Conservation (phyloP, 2,888 invertebrate genomes). For the Fissipunctia ypsillon region DNA sequence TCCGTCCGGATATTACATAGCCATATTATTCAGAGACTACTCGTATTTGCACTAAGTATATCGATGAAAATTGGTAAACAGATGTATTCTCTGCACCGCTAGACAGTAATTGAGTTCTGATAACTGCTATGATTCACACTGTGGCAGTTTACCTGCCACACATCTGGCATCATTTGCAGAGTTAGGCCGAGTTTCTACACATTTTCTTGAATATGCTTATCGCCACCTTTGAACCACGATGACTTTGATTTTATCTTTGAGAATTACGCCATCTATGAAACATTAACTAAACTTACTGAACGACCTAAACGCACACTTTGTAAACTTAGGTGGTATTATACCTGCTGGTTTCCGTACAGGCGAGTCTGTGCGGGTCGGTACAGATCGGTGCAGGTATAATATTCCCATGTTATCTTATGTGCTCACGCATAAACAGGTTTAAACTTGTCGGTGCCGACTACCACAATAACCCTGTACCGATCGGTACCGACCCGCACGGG, state of each 20-base stretch:
- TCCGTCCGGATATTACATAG: too few relatives aligned
- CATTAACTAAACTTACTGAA: not conserved
- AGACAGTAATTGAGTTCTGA: not conserved
- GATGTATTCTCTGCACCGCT: not conserved
- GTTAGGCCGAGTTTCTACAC: not conserved
- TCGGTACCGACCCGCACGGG: too few relatives aligned
- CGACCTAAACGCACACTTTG: too few relatives aligned
- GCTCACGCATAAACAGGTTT: too few relatives aligned
- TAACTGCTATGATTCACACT: not conserved
- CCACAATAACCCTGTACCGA: too few relatives aligned
- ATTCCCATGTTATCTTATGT: too few relatives aligned
- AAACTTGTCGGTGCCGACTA: too few relatives aligned
- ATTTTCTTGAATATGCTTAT: not conserved
- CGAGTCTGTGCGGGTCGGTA: too few relatives aligned
- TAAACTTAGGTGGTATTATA: too few relatives aligned
- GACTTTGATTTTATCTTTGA: not conserved
- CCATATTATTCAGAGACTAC: not conserved
- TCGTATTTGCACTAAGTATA: not conserved
- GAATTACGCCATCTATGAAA: constrained; percentile 16
- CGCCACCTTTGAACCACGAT: not conserved
- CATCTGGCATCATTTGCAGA: too few relatives aligned
- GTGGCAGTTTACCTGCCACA: not conserved
- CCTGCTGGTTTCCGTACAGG: too few relatives aligned
- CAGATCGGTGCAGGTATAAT: too few relatives aligned
- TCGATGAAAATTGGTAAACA: not conserved